Evolutionary conservation across 2,888 invertebrate species (phyloP).

Genomic region (Drosophila eohydei): DNA sequence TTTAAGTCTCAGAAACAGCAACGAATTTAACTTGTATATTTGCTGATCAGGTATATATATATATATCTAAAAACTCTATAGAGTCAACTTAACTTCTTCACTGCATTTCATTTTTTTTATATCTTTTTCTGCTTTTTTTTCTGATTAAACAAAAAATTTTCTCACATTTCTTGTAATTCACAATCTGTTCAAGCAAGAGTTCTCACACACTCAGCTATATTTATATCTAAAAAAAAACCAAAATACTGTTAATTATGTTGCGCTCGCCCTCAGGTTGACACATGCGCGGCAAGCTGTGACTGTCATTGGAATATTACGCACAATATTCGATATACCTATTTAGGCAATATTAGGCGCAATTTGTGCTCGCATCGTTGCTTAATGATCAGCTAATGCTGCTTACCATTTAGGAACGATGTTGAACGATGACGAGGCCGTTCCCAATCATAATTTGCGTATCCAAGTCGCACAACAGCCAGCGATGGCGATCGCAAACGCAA

Average conservation of each 20-base stretch:
- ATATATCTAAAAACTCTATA: too few species aligned
- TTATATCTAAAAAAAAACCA: neutral
- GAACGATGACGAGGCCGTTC: constrained; percentile 20
- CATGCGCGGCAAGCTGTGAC: neutral
- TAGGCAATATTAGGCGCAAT: constrained; percentile 48
- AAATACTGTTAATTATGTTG: neutral
- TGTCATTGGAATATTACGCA: neutral
- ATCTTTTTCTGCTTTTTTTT: neutral
- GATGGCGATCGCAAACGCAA: constrained; percentile 29
- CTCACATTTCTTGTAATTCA: neutral
- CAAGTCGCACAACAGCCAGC: constrained; percentile 26
- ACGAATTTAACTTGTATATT: too few species aligned
- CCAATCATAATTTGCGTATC: constrained; percentile 60
- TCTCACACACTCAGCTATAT: neutral
- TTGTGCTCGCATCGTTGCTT: constrained; percentile 46
- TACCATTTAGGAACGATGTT: constrained; percentile 35
- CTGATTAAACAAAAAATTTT: too few species aligned
- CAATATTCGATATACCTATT: constrained; percentile 26
- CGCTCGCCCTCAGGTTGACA: neutral
- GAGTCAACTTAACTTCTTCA: too few species aligned
- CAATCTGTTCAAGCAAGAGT: neutral
- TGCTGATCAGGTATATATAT: too few species aligned
- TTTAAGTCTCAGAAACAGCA: too few species aligned
- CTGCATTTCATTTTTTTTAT: neutral
- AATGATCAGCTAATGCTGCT: constrained; percentile 53